Percentiles rank a stretch among this genome's conserved stretches.
phyloP scores from a whole-genome alignment of 2,113 vertebrate genomes.

The Plestiodon gilberti region DNA sequence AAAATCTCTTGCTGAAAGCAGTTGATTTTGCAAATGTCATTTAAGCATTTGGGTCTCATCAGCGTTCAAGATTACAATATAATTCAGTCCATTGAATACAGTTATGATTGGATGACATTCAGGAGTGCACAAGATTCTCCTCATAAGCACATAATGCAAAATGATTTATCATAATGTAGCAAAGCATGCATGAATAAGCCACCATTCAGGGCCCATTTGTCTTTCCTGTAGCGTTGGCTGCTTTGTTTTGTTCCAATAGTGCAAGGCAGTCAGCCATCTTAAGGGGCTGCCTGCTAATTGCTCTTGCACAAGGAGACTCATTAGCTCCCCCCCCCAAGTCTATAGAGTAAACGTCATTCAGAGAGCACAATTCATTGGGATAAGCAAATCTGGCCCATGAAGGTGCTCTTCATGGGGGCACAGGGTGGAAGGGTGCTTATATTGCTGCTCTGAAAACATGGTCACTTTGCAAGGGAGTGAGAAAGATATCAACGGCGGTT shows the following conservation, averaged over 20 bases:
- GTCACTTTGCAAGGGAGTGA: not conserved
- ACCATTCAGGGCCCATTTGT: not conserved
- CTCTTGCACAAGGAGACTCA: not conserved
- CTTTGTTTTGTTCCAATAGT: not conserved
- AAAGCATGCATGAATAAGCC: not conserved
- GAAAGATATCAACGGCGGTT: not conserved
- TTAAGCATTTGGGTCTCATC: constrained; percentile 1
- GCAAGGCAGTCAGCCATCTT: constrained; percentile 1
- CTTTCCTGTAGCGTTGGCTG: not conserved
- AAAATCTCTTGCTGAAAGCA: constrained; percentile 5
- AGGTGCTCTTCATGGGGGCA: not conserved
- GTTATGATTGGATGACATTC: not conserved
- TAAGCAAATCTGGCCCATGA: not conserved
- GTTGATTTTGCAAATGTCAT: fast-evolving
- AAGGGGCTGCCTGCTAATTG: not conserved
- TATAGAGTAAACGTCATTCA: not conserved
- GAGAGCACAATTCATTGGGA: not conserved
- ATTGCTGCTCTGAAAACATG: not conserved
- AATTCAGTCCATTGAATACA: constrained; percentile 17
- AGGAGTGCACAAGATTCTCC: constrained; percentile 30
- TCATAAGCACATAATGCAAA: constrained; percentile 19
- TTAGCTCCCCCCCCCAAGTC: not conserved
- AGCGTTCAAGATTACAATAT: constrained; percentile 7
- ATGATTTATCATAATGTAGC: constrained; percentile 8
- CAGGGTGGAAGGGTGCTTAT: fast-evolving